phyloP scores from a whole-genome alignment of 1,140 invertebrate genomes.

The Papilio polyxenes region DNA sequence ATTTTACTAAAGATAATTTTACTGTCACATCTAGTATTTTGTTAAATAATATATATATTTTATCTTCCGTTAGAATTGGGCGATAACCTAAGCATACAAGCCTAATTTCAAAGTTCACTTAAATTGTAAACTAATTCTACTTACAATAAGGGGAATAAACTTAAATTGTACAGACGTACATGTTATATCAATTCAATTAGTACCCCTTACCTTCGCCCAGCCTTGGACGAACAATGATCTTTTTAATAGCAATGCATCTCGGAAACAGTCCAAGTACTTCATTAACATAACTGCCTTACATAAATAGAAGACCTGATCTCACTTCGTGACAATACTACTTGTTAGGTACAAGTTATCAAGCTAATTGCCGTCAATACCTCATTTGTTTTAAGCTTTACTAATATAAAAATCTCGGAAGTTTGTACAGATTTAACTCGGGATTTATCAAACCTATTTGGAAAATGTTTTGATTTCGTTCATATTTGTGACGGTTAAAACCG shows the following conservation, averaged over 20 bases:
- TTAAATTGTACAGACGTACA: background rate
- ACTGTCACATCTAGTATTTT: too few species aligned
- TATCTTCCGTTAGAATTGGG: too few species aligned
- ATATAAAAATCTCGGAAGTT: background rate
- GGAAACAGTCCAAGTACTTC: constrained; percentile 41
- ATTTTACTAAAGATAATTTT: too few species aligned
- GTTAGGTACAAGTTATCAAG: constrained; percentile 25
- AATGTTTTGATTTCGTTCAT: background rate
- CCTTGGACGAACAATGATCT: constrained; percentile 39
- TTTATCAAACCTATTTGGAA: background rate
- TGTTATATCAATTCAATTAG: constrained; percentile 15
- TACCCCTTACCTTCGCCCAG: background rate
- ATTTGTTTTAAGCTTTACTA: constrained; percentile 20
- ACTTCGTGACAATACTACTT: constrained; percentile 38
- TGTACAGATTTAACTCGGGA: background rate
- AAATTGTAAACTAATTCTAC: background rate
- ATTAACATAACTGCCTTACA: constrained; percentile 49
- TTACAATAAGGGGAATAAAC: background rate
- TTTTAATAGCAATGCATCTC: constrained; percentile 40
- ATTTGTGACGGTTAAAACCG: background rate
- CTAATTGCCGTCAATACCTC: background rate
- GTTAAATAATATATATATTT: too few species aligned
- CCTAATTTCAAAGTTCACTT: background rate
- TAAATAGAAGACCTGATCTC: constrained; percentile 40
- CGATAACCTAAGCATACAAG: background rate